Evolutionary conservation across 2,888 invertebrate genomes (phyloP).

Genomic region (Platycheirus rosarum): DNA sequence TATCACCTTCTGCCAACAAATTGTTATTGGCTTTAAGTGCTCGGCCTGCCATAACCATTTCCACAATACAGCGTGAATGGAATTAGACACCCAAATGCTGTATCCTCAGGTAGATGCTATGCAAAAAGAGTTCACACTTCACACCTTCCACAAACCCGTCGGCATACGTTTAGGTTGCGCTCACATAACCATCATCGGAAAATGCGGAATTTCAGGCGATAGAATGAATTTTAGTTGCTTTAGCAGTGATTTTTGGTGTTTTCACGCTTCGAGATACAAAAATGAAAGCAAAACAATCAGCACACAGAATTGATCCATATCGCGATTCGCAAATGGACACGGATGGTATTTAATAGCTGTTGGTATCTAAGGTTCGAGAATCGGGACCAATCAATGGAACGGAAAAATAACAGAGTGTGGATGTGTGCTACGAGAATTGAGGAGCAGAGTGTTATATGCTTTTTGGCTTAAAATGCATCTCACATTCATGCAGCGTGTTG

Average conservation of each 20-base stretch:
- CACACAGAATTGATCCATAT: conserved; percentile 15
- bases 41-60: conserved; percentile 38
- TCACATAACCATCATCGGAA: background rate
- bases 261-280: conserved; percentile 51
- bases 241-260: conserved; percentile 27
- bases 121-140: conserved; percentile 34
- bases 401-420: conserved; percentile 45
- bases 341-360: conserved; percentile 32
- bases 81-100: conserved; percentile 9
- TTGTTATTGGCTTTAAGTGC: conserved; percentile 39
- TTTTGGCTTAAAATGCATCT: conserved; percentile 37
- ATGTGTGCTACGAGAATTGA: background rate
- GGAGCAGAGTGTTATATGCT: conserved; percentile 31
- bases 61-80: conserved; percentile 1
- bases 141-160: conserved; percentile 11
- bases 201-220: conserved; percentile 20
- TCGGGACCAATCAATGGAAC: conserved; percentile 66
- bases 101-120: background rate
- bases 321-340: background rate
- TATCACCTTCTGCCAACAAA: conserved; percentile 18
- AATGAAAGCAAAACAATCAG: conserved; percentile 23
- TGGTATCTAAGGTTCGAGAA: conserved; percentile 27
- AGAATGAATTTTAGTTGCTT: conserved; percentile 22
- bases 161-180: background rate
- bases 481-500: conserved; percentile 16